Evolutionary conservation across 2,797 vertebrate species (phyloP), one percentile per base, ranked within the genome.

Genomic region (Lates japonicus): DNA sequence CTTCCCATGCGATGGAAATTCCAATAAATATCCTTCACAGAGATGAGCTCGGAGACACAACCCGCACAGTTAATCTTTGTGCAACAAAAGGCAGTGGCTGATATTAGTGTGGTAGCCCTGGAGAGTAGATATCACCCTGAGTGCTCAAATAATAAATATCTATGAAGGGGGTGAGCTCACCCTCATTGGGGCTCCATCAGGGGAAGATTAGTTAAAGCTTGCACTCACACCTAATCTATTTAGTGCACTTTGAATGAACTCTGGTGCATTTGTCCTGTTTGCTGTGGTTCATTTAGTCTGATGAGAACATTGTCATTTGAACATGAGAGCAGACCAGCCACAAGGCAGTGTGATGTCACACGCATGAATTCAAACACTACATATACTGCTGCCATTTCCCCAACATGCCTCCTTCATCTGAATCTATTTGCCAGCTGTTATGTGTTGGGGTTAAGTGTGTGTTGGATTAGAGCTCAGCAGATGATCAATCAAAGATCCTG

Each of bases 1-100:
- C 68, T 72, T 84, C 69, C 17, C 54, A 2, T 3, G 52, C 41
- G 76, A 64, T 70, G 72, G 59, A 63, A 70, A 79, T 48, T 71
- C 55, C 68, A 68, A 63, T 70, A 86, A 86, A 88, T 52, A 69
- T 80, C 25, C 59, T 46, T 39, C 65, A 66, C 25, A 33, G 52
- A 74, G 54, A 54, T 3, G 14, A 74, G 42, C 49, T 54, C 2
- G 13, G 55, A 73, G 76, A 5, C 67, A 54, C 12, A 57, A 74
- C 60, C 54, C n/a, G 1, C 63, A 16, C 33, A 7, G 25, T 65
- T 81, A 19, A 77, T 86, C 63, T 80, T 46, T 59, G 59, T 31
- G 63, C 46, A 54, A 52, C 19, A 55, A 37, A 48, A 52, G 52
- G 39, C 16, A 7, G 10, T 5, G 16, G 16, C 29, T 76, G 54